A percentile compares a stretch with the other conserved stretches of the same genome.
Conservation (phyloP, 2,888 invertebrate genomes). For the Scotopteryx bipunctaria region DNA sequence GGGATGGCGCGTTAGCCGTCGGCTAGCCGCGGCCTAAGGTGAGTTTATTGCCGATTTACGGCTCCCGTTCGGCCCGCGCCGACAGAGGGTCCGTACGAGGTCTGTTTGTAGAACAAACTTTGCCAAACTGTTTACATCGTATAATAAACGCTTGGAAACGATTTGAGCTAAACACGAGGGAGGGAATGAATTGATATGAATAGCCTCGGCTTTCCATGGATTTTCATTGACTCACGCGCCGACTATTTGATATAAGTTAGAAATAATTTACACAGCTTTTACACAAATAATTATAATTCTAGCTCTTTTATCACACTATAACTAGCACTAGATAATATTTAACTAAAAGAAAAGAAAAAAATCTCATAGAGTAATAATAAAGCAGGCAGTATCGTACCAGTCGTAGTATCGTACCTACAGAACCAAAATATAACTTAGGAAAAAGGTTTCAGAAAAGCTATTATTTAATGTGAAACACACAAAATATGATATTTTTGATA, state of each 20-base stretch:
- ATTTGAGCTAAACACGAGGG: constrained; percentile 42
- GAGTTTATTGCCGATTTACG: constrained; percentile 81
- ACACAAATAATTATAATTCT: neutral
- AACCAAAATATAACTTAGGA: too few species aligned
- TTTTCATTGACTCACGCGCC: constrained; percentile 32
- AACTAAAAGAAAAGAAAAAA: too few species aligned
- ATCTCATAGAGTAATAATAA: too few species aligned
- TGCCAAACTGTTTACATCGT: constrained; percentile 54
- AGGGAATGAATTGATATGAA: constrained; percentile 43
- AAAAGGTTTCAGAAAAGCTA: too few species aligned
- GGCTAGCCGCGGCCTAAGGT: constrained; percentile 79
- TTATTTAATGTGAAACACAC: too few species aligned
- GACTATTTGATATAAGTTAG: neutral
- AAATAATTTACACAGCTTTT: neutral
- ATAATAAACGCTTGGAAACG: constrained; percentile 49
- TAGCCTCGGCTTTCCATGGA: constrained; percentile 43
- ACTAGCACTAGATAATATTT: too few species aligned
- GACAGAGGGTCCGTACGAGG: constrained; percentile 60
- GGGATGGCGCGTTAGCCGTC: constrained; percentile 78
- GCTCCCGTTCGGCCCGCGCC: constrained; percentile 62
- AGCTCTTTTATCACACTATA: too few species aligned
- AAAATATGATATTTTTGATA: too few species aligned
- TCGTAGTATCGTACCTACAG: too few species aligned
- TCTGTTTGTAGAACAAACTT: constrained; percentile 72
- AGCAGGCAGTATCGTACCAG: too few species aligned